Percentiles rank a stretch among this genome's conserved stretches.
These are phyloP conservation scores for Gortyna flavago DNA, from an alignment of 2,888 invertebrate genomes.

Conservation along the genomic window DNA sequence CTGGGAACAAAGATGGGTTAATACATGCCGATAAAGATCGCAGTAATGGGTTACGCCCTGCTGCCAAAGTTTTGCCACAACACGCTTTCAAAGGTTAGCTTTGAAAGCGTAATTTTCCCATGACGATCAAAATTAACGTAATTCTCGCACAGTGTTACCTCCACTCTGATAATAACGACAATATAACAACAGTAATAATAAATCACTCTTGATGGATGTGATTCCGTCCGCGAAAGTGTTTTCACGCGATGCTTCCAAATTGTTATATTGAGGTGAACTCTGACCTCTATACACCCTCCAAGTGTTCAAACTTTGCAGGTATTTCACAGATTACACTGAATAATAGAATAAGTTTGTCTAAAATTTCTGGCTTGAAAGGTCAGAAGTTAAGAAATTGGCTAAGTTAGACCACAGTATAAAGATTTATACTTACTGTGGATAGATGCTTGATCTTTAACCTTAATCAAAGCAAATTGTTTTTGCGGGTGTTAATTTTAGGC, in stretches of 20 bases:
- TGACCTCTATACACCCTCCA: slow-evolving; percentile 49
- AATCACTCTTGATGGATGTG: slow-evolving; percentile 58
- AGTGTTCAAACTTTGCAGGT: slow-evolving; percentile 27
- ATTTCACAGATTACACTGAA: slow-evolving; percentile 47
- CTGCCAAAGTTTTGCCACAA: slow-evolving; percentile 9
- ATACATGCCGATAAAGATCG: neutral
- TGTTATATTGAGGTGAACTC: slow-evolving; percentile 29
- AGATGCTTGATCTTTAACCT: slow-evolving; percentile 14
- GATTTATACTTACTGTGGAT: no score
- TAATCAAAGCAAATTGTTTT: slow-evolving; percentile 4
- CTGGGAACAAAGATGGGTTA: neutral
- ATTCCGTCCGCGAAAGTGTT: slow-evolving; percentile 31
- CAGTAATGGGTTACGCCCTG: slow-evolving; percentile 24
- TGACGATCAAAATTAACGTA: slow-evolving; percentile 18
- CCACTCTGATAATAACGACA: slow-evolving; percentile 38
- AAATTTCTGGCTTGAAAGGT: slow-evolving; percentile 17
- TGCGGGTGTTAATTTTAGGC: neutral
- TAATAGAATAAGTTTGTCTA: slow-evolving; percentile 29
- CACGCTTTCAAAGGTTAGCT: neutral
- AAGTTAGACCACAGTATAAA: no score
- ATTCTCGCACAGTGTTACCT: slow-evolving; percentile 9
- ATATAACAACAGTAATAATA: slow-evolving; percentile 50
- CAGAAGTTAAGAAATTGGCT: slow-evolving; percentile 7
- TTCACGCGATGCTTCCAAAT: slow-evolving; percentile 60
- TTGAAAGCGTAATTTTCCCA: slow-evolving; percentile 27